Conservation (phyloP, 2,888 invertebrate genomes). For the Aphrophora alni region DNA sequence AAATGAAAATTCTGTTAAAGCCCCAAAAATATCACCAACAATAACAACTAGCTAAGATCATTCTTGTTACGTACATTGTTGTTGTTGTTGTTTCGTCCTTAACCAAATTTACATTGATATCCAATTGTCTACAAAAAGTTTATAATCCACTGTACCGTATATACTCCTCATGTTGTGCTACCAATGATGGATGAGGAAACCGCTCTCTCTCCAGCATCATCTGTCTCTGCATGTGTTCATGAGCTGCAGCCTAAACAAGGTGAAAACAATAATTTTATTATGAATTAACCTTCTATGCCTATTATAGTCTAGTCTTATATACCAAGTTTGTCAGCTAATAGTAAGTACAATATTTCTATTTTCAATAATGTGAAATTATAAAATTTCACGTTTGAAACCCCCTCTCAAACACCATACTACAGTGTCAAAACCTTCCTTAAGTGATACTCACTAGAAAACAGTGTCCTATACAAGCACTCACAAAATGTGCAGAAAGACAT, state of each 20-base stretch:
- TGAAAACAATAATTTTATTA: no score
- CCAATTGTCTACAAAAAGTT: conserved; percentile 28
- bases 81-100: conserved; percentile 6
- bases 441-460: no score
- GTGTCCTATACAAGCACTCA: no score
- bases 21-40: background rate
- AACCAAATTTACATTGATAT: conserved; percentile 51
- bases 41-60: background rate
- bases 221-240: conserved; percentile 86
- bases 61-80: conserved; percentile 2
- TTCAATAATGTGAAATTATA: no score
- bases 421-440: no score
- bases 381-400: no score
- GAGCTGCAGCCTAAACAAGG: conserved; percentile 71
- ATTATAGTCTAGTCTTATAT: no score
- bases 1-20: background rate
- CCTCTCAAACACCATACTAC: no score
- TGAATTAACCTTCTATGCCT: no score
- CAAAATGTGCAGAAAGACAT: no score
- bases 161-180: conserved; percentile 72
- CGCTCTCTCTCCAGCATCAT: conserved; percentile 83
- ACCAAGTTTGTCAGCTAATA: no score
- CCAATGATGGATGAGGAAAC: conserved; percentile 68
- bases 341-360: no score
- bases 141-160: conserved; percentile 65